Base-by-base conservation (phyloP, 2,113 vertebrate species). In the Cyprinodon tularosa region DNA sequence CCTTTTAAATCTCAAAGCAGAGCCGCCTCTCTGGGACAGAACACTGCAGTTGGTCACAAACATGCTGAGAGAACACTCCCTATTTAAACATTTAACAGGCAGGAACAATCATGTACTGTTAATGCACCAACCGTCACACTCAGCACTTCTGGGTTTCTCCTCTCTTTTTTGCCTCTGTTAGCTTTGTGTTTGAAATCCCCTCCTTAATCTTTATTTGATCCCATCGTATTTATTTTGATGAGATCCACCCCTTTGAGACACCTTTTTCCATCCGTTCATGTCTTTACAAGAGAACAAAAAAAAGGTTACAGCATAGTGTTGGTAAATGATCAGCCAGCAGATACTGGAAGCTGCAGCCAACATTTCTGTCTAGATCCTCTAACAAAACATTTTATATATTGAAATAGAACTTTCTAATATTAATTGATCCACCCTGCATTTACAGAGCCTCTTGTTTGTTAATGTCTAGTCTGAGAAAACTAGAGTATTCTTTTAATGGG, bases 31-130 rank as follows among this genome's bases (percentile, higher is more conserved):
- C 57, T 39, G 47, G 70, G 85, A 81, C 53, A 78, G 59, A 82
- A 63, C 48, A 5, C 67, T 8, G 38, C 20, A 71, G 66, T n/a
- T 7, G 15, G 60, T 68, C 48, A 63, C 77, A 82, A 4, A 69
- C 38, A 59, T 65, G 22, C 53, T 22, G 42, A 48, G 76, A 68
- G 22, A 65, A 68, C 80, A 57, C 72, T 76, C 71, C 72, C 70
- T 82, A 10, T 82, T 86, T 72, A 90, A 89, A 86, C 70, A 89
- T 90, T 90, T 71, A 90, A 48, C 78, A 81, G 42, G 44, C 68
- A 67, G 75, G 80, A 50, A 59, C 57, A 73, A 72, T 80, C 80
- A 72, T 67, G 66, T 63, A 38, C 44, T 70, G 71, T 63, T 80
- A 77, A 82, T 74, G 50, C 57, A 71, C 59, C 77, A 37, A 39